These are phyloP conservation scores for Hybos culiciformis DNA, from an alignment of 2,888 invertebrate genomes.

Conservation along the genomic window DNA sequence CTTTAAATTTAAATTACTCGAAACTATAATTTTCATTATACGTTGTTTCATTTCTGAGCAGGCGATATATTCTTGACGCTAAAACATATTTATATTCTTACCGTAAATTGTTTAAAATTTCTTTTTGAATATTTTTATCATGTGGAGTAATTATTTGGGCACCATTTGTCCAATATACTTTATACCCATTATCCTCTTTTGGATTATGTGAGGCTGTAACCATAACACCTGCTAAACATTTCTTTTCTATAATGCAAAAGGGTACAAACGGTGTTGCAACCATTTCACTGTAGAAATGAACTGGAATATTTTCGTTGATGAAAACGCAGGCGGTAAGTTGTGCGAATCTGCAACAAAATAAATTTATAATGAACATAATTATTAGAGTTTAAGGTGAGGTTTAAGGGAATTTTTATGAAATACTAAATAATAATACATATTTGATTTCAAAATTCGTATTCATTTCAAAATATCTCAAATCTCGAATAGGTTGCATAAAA, in stretches of 20 bases:
- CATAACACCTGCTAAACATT: constrained; percentile 78
- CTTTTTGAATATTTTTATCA: constrained; percentile 71
- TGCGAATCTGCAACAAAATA: constrained; percentile 57
- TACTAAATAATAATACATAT: too few species aligned
- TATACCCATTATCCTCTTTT: constrained; percentile 92
- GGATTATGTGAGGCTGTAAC: constrained; percentile 94
- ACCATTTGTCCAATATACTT: constrained; percentile 92
- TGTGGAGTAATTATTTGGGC: constrained; percentile 90
- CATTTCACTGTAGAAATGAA: constrained; percentile 64
- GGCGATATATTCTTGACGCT: too few species aligned
- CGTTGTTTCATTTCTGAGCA: too few species aligned
- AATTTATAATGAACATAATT: too few species aligned
- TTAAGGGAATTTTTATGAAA: too few species aligned
- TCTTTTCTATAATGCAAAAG: constrained; percentile 59
- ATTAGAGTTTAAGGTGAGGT: too few species aligned
- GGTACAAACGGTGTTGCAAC: constrained; percentile 92
- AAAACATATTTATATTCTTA: constrained; percentile 20
- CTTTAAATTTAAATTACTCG: too few species aligned
- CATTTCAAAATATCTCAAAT: too few species aligned
- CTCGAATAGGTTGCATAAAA: too few species aligned
- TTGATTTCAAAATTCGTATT: too few species aligned
- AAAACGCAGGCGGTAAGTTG: constrained; percentile 77
- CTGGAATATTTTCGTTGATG: constrained; percentile 56
- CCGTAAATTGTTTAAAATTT: constrained; percentile 60
- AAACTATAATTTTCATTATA: too few species aligned